These are phyloP conservation scores for Crotalus helleri DNA, from an alignment of 2,113 vertebrate species.

Conservation along the genomic window DNA sequence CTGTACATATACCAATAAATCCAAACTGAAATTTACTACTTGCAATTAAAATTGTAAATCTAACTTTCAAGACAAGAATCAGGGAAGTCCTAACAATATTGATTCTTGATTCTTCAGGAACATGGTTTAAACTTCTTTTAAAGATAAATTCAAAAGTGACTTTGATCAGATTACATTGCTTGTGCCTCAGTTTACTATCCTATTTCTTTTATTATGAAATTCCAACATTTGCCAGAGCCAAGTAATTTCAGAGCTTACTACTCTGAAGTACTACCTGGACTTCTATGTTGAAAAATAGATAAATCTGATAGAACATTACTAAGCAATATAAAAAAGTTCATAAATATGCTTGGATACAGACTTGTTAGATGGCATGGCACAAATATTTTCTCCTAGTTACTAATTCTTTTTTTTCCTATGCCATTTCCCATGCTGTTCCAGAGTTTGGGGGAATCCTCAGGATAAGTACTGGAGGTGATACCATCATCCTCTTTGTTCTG, in stretches of 20 bases:
- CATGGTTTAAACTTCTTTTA: background rate
- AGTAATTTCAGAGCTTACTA: background rate
- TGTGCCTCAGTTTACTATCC: background rate
- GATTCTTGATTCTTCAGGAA: background rate
- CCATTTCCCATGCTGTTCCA: background rate
- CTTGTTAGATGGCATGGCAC: background rate
- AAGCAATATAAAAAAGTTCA: background rate
- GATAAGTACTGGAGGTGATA: background rate
- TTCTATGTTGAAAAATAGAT: background rate
- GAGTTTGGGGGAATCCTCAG: background rate
- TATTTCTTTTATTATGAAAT: background rate
- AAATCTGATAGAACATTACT: background rate
- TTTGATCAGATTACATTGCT: background rate
- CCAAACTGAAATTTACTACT: background rate
- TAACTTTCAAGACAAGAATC: background rate
- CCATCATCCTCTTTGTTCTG: background rate
- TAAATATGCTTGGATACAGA: background rate
- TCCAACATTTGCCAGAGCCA: background rate
- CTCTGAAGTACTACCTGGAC: background rate
- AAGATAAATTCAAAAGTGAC: background rate
- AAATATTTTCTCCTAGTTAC: background rate
- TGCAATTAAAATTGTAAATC: background rate
- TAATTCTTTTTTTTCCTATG: background rate
- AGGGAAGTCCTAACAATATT: background rate
- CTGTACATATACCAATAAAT: background rate